Conservation (phyloP, 2,888 invertebrate species). For the Hydropsyche betteni region DNA sequence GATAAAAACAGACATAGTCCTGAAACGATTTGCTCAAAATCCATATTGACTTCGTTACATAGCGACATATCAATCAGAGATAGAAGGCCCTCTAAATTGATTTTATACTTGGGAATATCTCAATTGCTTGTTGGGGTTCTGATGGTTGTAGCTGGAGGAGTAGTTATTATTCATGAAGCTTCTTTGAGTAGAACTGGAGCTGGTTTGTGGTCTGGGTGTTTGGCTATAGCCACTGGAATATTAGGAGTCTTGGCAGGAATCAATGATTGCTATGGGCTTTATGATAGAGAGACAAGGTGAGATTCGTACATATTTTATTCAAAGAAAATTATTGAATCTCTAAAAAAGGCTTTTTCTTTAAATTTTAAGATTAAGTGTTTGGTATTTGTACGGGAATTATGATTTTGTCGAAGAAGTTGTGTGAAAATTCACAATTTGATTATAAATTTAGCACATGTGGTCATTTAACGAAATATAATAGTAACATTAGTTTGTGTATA, state of each 20-base stretch:
- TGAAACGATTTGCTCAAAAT: slow-evolving; percentile 50
- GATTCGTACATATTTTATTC: background rate
- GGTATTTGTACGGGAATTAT: too few relatives aligned
- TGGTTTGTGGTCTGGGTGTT: slow-evolving; percentile 74
- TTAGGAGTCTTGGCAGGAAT: slow-evolving; percentile 71
- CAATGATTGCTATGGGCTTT: slow-evolving; percentile 66
- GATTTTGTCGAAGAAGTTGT: too few relatives aligned
- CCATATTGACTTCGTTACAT: slow-evolving; percentile 47
- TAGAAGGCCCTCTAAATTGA: slow-evolving; percentile 55
- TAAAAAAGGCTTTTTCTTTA: too few relatives aligned
- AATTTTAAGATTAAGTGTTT: too few relatives aligned
- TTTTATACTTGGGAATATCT: slow-evolving; percentile 67
- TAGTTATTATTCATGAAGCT: slow-evolving; percentile 71
- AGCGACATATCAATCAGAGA: slow-evolving; percentile 49
- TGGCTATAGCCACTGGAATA: slow-evolving; percentile 70
- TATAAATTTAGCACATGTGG: too few relatives aligned
- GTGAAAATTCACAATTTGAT: too few relatives aligned
- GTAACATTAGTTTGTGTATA: background rate
- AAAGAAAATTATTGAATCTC: too few relatives aligned
- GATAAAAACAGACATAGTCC: slow-evolving; percentile 45
- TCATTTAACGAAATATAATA: too few relatives aligned
- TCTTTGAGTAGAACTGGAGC: slow-evolving; percentile 69
- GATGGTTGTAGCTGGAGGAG: slow-evolving; percentile 71
- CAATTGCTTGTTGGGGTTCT: slow-evolving; percentile 72
- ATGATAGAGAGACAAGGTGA: slow-evolving; percentile 53